Evolutionary conservation across 2,888 invertebrate species (phyloP).

Genomic region (Lithophane semibrunnea): DNA sequence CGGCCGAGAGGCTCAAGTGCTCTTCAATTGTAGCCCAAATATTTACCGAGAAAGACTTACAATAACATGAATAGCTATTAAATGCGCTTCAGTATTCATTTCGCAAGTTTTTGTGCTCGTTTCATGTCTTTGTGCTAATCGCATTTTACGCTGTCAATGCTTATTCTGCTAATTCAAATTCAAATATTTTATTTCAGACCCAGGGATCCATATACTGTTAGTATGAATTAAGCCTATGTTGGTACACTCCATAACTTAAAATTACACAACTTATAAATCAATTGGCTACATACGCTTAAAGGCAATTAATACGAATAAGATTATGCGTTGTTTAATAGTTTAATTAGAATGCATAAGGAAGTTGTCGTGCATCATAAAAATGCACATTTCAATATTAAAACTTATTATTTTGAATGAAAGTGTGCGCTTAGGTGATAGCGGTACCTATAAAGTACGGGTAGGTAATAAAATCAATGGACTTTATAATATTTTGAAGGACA

Average conservation of each 20-base stretch:
- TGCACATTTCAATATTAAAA: slow-evolving; percentile 1
- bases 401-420: neutral
- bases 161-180: slow-evolving; percentile 1
- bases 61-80: slow-evolving; percentile 65
- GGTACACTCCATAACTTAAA: no score
- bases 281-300: neutral
- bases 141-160: slow-evolving; percentile 16
- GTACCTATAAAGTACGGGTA: neutral
- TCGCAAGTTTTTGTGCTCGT: slow-evolving; percentile 25
- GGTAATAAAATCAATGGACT: slow-evolving; percentile 8
- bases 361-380: slow-evolving; percentile 13
- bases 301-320: slow-evolving; percentile 15
- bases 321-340: slow-evolving; percentile 7
- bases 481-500: slow-evolving; percentile 47
- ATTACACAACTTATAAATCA: no score
- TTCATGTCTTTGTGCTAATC: slow-evolving; percentile 33
- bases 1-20: slow-evolving; percentile 65
- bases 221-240: no score
- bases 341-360: slow-evolving; percentile 6
- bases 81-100: slow-evolving; percentile 37
- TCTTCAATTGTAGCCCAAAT: slow-evolving; percentile 67
- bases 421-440: neutral
- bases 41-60: slow-evolving; percentile 71
- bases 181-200: no score
- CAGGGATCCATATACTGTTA: no score